phyloP scores from a whole-genome alignment of 2,113 vertebrate species.

The Peromyscus maniculatus region DNA sequence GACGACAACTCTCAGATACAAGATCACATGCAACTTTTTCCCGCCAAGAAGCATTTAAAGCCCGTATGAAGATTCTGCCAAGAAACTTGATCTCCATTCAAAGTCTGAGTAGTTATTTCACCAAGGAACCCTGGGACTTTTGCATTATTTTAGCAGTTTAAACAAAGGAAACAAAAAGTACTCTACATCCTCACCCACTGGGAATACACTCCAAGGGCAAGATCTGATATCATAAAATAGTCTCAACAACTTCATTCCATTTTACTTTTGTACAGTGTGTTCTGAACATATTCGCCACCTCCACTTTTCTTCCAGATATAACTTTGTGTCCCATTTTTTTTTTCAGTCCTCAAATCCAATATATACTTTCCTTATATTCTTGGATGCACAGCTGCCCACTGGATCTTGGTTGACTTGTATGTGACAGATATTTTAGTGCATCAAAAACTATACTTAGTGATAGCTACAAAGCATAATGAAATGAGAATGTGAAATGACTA shows the following conservation, averaged over 20 bases:
- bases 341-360: not conserved
- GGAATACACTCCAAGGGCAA: not conserved
- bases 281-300: not conserved
- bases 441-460: not conserved
- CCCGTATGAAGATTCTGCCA: constrained; percentile 47
- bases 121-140: constrained; percentile 35
- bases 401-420: not conserved
- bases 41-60: not conserved
- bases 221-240: not conserved
- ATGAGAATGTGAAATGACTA: not conserved
- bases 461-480: not conserved
- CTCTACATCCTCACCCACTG: not conserved
- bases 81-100: constrained; percentile 36
- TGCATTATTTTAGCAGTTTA: not conserved
- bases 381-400: not conserved
- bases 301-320: not conserved
- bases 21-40: not conserved
- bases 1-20: not conserved
- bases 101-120: constrained; percentile 40
- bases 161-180: constrained; percentile 23
- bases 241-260: not conserved
- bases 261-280: not conserved
- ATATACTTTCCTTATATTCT: not conserved
- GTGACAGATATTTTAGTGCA: not conserved
- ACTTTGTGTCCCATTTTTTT: not conserved